Evolutionary conservation across 2,113 vertebrate species (phyloP).

Genomic region (Campylorhamphus procurvoides): DNA sequence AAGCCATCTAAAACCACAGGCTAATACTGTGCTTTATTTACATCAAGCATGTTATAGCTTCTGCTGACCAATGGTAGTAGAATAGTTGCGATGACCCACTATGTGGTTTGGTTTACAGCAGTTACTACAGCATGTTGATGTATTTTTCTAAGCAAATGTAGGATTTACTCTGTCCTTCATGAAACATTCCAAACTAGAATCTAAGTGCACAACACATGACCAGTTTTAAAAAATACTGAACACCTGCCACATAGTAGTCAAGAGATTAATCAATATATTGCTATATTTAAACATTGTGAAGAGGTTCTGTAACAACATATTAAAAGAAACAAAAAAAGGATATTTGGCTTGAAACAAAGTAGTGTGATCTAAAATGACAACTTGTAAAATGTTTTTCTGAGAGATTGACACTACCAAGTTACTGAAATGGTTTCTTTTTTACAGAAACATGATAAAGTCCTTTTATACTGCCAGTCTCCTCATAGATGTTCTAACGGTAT

Average conservation of each 20-base stretch:
- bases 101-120: background rate
- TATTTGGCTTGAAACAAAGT: background rate
- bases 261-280: background rate
- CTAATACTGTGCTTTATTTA: background rate
- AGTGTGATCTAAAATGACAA: background rate
- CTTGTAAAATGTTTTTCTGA: background rate
- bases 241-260: background rate
- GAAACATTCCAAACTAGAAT: background rate
- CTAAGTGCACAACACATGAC: background rate
- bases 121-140: background rate
- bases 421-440: slow-evolving; percentile 30
- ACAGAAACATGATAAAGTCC: slow-evolving; percentile 98
- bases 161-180: background rate
- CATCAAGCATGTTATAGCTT: background rate
- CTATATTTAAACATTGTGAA: background rate
- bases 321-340: background rate
- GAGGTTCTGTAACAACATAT: background rate
- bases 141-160: background rate
- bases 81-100: background rate
- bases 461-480: slow-evolving; percentile 97
- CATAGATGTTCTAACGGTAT: slow-evolving; percentile 92
- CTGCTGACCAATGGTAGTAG: background rate
- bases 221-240: background rate
- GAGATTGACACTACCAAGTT: background rate
- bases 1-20: background rate